A percentile compares a stretch with the other conserved stretches of the same genome.
phyloP scores from a whole-genome alignment of 2,888 invertebrate species.

The Andrena praecox region DNA sequence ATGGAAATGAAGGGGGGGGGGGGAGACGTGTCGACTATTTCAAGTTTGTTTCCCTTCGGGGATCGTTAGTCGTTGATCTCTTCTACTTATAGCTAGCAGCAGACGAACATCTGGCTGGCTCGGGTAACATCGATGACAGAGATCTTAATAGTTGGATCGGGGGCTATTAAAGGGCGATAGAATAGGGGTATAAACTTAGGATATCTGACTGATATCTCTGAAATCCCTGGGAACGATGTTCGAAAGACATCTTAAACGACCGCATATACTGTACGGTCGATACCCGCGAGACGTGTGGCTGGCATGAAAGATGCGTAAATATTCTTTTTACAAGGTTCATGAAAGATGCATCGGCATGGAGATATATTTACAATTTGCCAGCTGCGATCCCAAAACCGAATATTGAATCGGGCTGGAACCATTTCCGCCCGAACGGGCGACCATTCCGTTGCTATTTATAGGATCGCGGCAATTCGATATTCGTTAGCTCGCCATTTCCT shows the following conservation, averaged over 20 bases:
- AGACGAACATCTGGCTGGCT: too few relatives aligned
- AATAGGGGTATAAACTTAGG: not conserved
- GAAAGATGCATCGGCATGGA: not conserved
- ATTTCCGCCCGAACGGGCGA: not conserved
- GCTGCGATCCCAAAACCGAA: not conserved
- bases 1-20: not conserved
- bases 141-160: too few relatives aligned
- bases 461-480: not conserved
- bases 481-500: conserved; percentile 14
- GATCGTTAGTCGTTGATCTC: not conserved
- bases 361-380: not conserved
- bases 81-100: not conserved
- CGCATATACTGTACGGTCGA: not conserved
- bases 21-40: not conserved
- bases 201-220: not conserved
- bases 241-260: not conserved
- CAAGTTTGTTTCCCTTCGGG: not conserved
- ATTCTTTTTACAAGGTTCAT: not conserved
- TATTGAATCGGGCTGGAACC: not conserved
- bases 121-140: too few relatives aligned
- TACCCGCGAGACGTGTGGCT: not conserved
- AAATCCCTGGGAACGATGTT: not conserved
- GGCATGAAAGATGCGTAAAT: too few relatives aligned
- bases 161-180: too few relatives aligned
- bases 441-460: not conserved